phyloP scores from a whole-genome alignment of 2,797 vertebrate species.

The Merluccius polli region DNA sequence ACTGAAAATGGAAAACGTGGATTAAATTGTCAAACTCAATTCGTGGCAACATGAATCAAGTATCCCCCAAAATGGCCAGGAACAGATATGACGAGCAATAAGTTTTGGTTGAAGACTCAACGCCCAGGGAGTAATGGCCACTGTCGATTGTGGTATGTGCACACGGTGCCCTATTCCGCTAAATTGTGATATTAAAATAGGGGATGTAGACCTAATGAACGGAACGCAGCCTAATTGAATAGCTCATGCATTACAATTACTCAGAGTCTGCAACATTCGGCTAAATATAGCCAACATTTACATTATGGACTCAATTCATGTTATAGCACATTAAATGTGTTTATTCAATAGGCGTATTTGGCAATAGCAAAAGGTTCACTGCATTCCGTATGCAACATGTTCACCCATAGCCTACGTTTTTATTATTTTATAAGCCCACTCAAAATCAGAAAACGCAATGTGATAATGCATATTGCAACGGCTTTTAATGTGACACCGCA shows the following conservation, averaged over 20 bases:
- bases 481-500: too few relatives aligned
- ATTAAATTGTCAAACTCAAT: not conserved
- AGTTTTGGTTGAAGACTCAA: not conserved
- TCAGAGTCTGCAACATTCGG: not conserved
- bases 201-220: not conserved
- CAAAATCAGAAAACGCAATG: not conserved
- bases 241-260: not conserved
- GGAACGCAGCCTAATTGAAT: slow-evolving; percentile 1
- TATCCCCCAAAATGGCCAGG: not conserved
- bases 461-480: not conserved
- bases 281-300: not conserved
- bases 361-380: not conserved
- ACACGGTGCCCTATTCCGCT: not conserved
- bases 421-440: not conserved
- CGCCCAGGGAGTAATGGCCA: not conserved
- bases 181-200: not conserved
- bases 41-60: not conserved
- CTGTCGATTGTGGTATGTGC: not conserved
- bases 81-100: not conserved
- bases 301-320: not conserved
- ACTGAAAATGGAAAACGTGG: not conserved
- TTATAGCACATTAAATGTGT: not conserved
- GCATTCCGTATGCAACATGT: not conserved
- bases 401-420: not conserved
- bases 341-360: not conserved